Evolutionary conservation across 2,113 vertebrate genomes (phyloP).

Genomic region (Ornithorhynchus anatinus): DNA sequence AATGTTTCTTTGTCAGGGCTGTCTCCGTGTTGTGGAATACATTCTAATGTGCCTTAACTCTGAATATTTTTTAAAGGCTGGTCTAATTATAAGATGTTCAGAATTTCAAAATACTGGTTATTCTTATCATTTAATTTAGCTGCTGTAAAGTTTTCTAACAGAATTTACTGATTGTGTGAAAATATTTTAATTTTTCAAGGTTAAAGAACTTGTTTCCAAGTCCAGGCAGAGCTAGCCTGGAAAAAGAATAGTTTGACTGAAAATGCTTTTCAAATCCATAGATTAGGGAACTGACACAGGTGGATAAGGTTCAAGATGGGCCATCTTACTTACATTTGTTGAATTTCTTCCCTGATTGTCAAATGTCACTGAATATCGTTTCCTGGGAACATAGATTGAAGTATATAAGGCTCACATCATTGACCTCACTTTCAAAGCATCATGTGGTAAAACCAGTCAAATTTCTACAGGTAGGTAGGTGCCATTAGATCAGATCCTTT

Average conservation of each 20-base stretch:
- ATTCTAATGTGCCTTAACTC: conserved; percentile 93
- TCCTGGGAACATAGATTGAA: background rate
- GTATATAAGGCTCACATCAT: background rate
- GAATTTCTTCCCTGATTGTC: background rate
- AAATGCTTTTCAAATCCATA: background rate
- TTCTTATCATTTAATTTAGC: conserved; percentile 73
- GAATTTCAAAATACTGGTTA: conserved; percentile 81
- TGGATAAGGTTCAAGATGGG: background rate
- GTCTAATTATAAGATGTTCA: conserved; percentile 85
- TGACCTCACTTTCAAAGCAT: conserved; percentile 18
- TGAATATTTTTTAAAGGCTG: conserved; percentile 87
- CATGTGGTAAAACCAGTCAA: background rate
- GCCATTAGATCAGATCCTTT: background rate
- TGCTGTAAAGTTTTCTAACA: conserved; percentile 60
- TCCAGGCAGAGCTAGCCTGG: background rate
- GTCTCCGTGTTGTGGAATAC: conserved; percentile 93
- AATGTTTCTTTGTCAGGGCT: conserved; percentile 97
- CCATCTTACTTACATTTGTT: background rate
- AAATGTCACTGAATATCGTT: background rate
- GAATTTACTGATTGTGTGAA: conserved; percentile 63
- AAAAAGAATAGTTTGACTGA: background rate
- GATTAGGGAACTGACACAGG: background rate
- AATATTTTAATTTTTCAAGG: conserved; percentile 66
- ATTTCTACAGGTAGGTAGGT: background rate
- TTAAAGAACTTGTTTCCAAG: conserved; percentile 46